A percentile compares a stretch with the other conserved stretches of the same genome.
These are phyloP conservation scores for Stichodactyla mertensii DNA, from an alignment of 64 coral and sea anemone genomes.

Conservation along the genomic window DNA sequence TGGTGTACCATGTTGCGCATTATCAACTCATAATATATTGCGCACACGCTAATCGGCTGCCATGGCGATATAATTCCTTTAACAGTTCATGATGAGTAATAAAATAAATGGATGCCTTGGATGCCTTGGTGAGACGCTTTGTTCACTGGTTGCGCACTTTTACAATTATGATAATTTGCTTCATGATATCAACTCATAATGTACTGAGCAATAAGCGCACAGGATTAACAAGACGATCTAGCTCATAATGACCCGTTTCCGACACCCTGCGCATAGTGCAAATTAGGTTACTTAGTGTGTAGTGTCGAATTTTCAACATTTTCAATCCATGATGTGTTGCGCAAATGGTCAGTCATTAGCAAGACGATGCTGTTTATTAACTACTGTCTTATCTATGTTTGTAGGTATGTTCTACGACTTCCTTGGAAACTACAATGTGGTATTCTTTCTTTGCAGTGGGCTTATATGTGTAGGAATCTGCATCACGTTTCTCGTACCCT, in stretches of 20 bases:
- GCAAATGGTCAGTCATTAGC: background rate
- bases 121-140: too few species aligned
- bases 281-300: background rate
- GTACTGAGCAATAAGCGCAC: background rate
- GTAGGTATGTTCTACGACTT: constrained; percentile 72
- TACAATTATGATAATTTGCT: too few species aligned
- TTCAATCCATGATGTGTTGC: background rate
- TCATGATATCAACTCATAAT: background rate
- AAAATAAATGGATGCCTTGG: too few species aligned
- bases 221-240: background rate
- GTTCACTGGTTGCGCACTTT: too few species aligned
- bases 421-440: constrained; percentile 69
- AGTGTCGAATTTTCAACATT: background rate
- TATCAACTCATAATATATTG: background rate
- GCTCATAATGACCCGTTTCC: background rate
- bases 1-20: background rate
- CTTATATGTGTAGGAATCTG: constrained; percentile 58
- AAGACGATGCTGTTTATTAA: too few species aligned
- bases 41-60: background rate
- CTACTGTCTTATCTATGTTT: background rate
- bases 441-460: constrained; percentile 72
- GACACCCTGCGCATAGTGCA: background rate
- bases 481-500: constrained; percentile 74
- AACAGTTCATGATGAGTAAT: too few species aligned
- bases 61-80: too few species aligned